Conservation (phyloP, 2,888 invertebrate genomes). For the Chrysolina haemoptera region DNA sequence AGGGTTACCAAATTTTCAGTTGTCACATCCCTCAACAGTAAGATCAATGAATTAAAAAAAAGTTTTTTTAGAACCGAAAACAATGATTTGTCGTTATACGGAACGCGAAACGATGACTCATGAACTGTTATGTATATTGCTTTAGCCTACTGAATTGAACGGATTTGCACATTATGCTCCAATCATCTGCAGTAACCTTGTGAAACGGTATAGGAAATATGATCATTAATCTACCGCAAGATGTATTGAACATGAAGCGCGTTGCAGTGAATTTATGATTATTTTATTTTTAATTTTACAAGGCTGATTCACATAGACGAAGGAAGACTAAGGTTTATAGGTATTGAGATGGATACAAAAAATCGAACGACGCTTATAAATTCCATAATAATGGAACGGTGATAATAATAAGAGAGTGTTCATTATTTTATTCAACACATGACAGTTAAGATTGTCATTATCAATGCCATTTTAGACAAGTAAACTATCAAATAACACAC, state of each 20-base stretch:
- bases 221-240: slow-evolving; percentile 18
- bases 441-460: too few species aligned
- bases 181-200: slow-evolving; percentile 15
- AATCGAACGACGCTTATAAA: slow-evolving; percentile 10
- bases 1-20: too few species aligned
- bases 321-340: not conserved
- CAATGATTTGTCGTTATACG: too few species aligned
- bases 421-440: not conserved
- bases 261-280: slow-evolving; percentile 9
- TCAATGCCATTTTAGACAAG: too few species aligned
- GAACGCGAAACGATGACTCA: too few species aligned
- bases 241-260: slow-evolving; percentile 7
- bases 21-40: too few species aligned
- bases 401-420: not conserved
- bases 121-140: not conserved
- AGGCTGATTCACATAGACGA: not conserved
- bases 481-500: too few species aligned
- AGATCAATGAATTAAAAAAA: too few species aligned
- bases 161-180: slow-evolving; percentile 11
- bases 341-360: not conserved
- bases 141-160: slow-evolving; percentile 3
- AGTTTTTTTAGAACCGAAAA: too few species aligned
- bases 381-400: not conserved
- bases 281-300: slow-evolving; percentile 12
- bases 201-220: slow-evolving; percentile 15